A percentile compares a stretch with the other conserved stretches of the same genome.
These are phyloP conservation scores for Polyommatus iphigenia DNA, from an alignment of 2,888 invertebrate species.

Conservation along the genomic window DNA sequence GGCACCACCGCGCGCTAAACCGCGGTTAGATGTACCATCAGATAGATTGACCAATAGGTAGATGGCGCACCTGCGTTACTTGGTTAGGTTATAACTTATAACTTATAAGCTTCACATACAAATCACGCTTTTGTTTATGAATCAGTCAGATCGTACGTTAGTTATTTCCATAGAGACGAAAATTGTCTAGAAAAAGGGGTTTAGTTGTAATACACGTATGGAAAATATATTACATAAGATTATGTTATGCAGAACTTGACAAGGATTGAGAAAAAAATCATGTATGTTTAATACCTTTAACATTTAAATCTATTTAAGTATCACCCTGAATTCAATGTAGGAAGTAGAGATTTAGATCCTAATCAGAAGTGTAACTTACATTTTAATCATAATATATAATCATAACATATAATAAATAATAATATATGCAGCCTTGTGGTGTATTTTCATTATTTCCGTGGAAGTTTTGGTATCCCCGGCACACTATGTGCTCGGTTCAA, in stretches of 20 bases:
- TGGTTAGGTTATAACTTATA: too few species aligned
- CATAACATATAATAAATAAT: background rate
- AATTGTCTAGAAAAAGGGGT: background rate
- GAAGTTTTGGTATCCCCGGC: constrained; percentile 27
- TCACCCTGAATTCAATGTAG: constrained; percentile 13
- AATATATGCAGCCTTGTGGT: constrained; percentile 25
- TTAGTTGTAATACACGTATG: background rate
- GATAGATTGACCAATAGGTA: too few species aligned
- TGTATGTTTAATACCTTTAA: too few species aligned
- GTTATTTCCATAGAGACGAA: too few species aligned
- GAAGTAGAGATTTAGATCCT: background rate
- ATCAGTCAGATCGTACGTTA: too few species aligned
- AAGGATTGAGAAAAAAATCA: too few species aligned
- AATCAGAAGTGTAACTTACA: background rate
- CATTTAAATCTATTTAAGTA: constrained; percentile 16
- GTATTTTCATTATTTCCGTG: constrained; percentile 29
- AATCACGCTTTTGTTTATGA: too few species aligned
- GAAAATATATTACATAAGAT: background rate
- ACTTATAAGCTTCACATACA: too few species aligned
- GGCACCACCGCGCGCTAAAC: constrained; percentile 43
- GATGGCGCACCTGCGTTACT: too few species aligned
- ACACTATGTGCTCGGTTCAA: background rate
- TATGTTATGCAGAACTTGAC: too few species aligned
- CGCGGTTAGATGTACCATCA: constrained; percentile 31
- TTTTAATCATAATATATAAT: background rate